A percentile compares a stretch with the other conserved stretches of the same genome.
Conservation (phyloP, 2,888 invertebrate genomes). For the Leucoma salicis region DNA sequence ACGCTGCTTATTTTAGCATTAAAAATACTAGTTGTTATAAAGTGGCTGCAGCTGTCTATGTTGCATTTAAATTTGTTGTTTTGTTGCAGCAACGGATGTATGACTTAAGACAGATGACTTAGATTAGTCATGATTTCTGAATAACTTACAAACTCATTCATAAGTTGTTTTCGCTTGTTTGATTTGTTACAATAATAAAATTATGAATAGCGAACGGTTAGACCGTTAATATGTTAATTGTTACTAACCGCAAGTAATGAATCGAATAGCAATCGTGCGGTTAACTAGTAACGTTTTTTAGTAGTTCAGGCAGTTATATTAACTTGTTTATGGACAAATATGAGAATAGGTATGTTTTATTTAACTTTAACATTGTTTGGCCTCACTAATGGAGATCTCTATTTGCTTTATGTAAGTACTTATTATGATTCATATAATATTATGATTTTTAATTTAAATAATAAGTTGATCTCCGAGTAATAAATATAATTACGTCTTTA, state of each 20-base stretch:
- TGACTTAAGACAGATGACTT: constrained; percentile 33
- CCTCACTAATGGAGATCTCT: too few relatives aligned
- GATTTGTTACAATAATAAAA: neutral
- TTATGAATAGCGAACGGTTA: neutral
- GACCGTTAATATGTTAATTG: constrained; percentile 10
- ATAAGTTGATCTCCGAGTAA: too few relatives aligned
- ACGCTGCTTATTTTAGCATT: constrained; percentile 20
- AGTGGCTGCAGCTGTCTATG: constrained; percentile 42
- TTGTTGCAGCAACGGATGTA: constrained; percentile 37
- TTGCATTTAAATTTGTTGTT: constrained; percentile 25
- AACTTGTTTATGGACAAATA: constrained; percentile 5
- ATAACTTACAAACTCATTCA: neutral
- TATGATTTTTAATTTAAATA: too few relatives aligned
- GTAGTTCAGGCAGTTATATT: constrained; percentile 13
- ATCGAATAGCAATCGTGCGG: constrained; percentile 19
- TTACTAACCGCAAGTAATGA: constrained; percentile 20
- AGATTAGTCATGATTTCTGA: constrained; percentile 17
- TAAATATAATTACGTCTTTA: too few relatives aligned
- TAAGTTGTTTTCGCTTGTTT: neutral
- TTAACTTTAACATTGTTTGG: too few relatives aligned
- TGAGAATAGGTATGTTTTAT: too few relatives aligned
- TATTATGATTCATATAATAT: too few relatives aligned
- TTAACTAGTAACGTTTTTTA: constrained; percentile 28
- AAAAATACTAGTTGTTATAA: constrained; percentile 25
- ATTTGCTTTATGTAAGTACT: too few relatives aligned